A percentile compares a stretch with the other conserved stretches of the same genome.
phyloP scores from a whole-genome alignment of 2,113 vertebrate species.

The Chelonoidis abingdonii region DNA sequence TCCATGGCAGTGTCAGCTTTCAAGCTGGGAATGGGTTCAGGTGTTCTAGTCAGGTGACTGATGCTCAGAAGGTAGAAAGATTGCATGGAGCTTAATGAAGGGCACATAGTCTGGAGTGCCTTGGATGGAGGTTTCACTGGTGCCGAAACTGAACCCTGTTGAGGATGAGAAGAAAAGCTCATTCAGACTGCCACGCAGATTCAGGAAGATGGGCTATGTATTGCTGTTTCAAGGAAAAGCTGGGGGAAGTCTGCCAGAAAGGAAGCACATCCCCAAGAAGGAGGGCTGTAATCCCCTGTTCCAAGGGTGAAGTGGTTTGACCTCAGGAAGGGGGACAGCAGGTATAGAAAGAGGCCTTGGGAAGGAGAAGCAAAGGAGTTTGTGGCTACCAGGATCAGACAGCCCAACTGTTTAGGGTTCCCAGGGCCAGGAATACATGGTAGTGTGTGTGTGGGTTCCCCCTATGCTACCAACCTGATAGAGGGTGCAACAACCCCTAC shows the following conservation, averaged over 20 bases:
- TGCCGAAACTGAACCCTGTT: not conserved
- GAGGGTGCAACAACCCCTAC: not conserved
- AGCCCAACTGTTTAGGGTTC: not conserved
- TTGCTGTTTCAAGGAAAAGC: not conserved
- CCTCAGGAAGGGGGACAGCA: not conserved
- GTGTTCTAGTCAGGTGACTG: not conserved
- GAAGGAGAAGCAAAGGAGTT: not conserved
- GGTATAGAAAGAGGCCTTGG: not conserved
- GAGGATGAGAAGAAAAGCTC: not conserved
- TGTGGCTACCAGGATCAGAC: not conserved
- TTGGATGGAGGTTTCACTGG: not conserved
- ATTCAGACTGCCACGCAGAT: not conserved
- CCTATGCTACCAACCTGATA: too few relatives aligned
- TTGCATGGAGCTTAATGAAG: not conserved
- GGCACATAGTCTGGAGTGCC: not conserved
- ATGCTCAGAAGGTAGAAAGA: not conserved
- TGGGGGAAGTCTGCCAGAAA: not conserved
- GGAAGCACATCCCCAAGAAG: not conserved
- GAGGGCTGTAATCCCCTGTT: not conserved
- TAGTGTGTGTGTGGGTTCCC: not conserved
- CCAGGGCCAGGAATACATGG: not conserved
- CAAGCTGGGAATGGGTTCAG: not conserved
- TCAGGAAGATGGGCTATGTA: not conserved
- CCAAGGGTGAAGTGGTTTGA: not conserved
- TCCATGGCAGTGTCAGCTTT: fast-evolving